Base-by-base conservation (phyloP, 1,140 invertebrate species). In the Dryas iulia region DNA sequence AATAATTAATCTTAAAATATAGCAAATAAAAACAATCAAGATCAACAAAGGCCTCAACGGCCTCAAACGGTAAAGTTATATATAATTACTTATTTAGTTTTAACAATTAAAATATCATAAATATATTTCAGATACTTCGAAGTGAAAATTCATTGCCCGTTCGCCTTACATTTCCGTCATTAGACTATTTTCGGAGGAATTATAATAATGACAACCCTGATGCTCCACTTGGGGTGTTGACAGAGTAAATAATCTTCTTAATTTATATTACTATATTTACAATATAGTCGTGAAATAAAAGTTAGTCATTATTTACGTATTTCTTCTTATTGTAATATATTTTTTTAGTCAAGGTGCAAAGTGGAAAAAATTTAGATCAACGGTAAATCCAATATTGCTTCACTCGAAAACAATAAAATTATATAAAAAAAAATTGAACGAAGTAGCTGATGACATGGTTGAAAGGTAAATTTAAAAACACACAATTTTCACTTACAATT, bases 311-410 rank as follows among this genome's bases (percentile, higher is more conserved):
- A 25, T 21, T 24, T 6, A 14, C 21, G 10, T 60, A 33, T 14
- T 10, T 56, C 4, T 33, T 57, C 57, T 57, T 33, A 24, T 12
- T n/a, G n/a, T n/a, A n/a, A n/a, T n/a, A n/a, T n/a, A n/a, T n/a
- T 1, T 57, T 83, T 87, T 56, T 88, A 97, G 96, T 2, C 96
- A 97, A 76, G 96, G 95, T 21, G 94, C 96, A 77, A 93, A 93
- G 71, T 97, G 96, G 96, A 95, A 96, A 79, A 92, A 94, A 56
- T 96, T 97, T 69, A 92, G 96, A 6, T 95, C 94, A 56, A 94
- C 95, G 81, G 92, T 93, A 0, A 93, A 93, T 61, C 92, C 90
- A 4, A 84, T 93, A 2, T 69, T 93, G 66, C 73, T 93, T 73
- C 87, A 93, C 24, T 91, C 92, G 0, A 93, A 92, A 67, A 93